A percentile compares a stretch with the other conserved stretches of the same genome.
phyloP scores from a whole-genome alignment of 2,888 invertebrate genomes.

The Zonitis immaculata region DNA sequence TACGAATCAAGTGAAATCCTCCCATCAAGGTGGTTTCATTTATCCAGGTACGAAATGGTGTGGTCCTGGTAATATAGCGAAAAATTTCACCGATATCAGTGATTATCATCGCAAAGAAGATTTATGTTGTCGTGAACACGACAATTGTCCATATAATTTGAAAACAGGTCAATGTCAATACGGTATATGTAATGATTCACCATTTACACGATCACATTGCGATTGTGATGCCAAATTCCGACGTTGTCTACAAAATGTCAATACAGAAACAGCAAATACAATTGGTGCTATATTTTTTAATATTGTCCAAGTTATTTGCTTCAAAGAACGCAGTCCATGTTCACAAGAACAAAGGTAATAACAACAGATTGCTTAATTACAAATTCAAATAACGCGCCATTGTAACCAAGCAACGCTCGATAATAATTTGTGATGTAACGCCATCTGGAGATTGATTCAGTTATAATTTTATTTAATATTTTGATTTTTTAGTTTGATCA shows the following conservation, averaged over 20 bases:
- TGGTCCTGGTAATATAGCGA: slow-evolving; percentile 63
- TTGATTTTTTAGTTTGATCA: slow-evolving; percentile 19
- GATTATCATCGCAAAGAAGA: slow-evolving; percentile 58
- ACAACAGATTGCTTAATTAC: too few relatives aligned
- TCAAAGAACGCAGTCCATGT: slow-evolving; percentile 61
- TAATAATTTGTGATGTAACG: too few relatives aligned
- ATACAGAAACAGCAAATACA: slow-evolving; percentile 65
- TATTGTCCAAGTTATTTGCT: slow-evolving; percentile 67
- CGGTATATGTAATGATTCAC: slow-evolving; percentile 64
- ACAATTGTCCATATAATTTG: slow-evolving; percentile 62
- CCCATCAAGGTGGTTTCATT: slow-evolving; percentile 51
- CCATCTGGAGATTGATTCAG: too few relatives aligned
- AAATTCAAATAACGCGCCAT: too few relatives aligned
- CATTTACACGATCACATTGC: slow-evolving; percentile 68
- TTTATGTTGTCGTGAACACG: slow-evolving; percentile 69
- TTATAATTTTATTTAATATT: slow-evolving; percentile 9
- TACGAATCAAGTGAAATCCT: slow-evolving; percentile 31
- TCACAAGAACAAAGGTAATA: slow-evolving; percentile 61
- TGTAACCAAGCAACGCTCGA: too few relatives aligned
- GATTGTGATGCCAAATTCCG: slow-evolving; percentile 70
- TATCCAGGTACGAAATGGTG: slow-evolving; percentile 76
- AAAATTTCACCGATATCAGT: slow-evolving; percentile 61
- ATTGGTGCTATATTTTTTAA: slow-evolving; percentile 73
- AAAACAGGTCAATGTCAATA: slow-evolving; percentile 57
- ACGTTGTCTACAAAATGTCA: slow-evolving; percentile 61